Percentiles rank a stretch among this genome's conserved stretches.
Conservation (phyloP, 2,797 vertebrate genomes). For the Scarus forsteni region DNA sequence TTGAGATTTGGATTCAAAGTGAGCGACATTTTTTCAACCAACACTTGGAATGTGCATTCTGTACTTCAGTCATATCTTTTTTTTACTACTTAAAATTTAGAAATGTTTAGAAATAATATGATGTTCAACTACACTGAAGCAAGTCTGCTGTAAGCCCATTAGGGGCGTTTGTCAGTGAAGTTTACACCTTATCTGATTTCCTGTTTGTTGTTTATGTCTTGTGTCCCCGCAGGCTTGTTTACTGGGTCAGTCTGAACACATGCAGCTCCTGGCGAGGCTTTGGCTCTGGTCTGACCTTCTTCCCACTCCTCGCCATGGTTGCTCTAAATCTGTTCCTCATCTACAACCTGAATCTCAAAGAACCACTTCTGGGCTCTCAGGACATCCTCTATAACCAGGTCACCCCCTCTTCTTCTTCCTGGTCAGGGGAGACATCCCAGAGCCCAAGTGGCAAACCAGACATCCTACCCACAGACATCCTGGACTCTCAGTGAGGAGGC, state of each 20-base stretch:
- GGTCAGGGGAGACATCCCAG: slow-evolving; percentile 64
- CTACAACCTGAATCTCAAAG: slow-evolving; percentile 72
- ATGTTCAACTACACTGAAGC: no score
- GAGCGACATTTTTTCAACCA: no score
- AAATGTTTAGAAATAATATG: no score
- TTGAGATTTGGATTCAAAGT: no score
- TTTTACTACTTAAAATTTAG: no score
- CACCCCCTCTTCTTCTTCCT: slow-evolving; percentile 69
- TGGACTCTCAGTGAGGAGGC: slow-evolving; percentile 75
- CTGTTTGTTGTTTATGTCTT: slow-evolving; percentile 29
- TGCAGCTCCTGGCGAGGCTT: slow-evolving; percentile 84
- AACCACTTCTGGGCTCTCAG: slow-evolving; percentile 71
- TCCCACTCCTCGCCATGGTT: slow-evolving; percentile 81
- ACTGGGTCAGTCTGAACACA: slow-evolving; percentile 79
- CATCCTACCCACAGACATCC: slow-evolving; percentile 73
- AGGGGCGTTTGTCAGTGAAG: slow-evolving; percentile 14
- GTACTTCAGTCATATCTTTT: no score
- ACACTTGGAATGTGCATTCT: no score
- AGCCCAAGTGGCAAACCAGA: slow-evolving; percentile 71
- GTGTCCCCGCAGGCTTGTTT: slow-evolving; percentile 72
- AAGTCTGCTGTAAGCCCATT: not conserved
- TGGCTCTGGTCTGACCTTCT: slow-evolving; percentile 82
- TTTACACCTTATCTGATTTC: slow-evolving; percentile 45
- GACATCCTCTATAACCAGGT: slow-evolving; percentile 73
- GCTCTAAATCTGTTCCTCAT: slow-evolving; percentile 84